Base-by-base conservation (phyloP, 2,888 invertebrate genomes). In the Netelia virgata region DNA sequence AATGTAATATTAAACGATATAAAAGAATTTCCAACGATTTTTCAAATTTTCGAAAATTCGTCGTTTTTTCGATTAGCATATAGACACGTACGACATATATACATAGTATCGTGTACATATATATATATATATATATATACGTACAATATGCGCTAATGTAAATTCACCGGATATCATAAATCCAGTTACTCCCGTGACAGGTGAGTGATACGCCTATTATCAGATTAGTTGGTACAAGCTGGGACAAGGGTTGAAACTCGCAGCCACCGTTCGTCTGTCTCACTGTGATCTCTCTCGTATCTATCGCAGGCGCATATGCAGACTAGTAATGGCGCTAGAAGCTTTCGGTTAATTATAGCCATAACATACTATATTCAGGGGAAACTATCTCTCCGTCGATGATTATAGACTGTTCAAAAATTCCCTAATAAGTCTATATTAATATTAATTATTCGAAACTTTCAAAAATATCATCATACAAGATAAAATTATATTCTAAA, bases 151-250 rank as follows among this genome's bases (percentile, higher is more conserved):
- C 14, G 47, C 23, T 73, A 50, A 74, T 63, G 74, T 50, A 50
- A 74, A 74, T 74, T 50, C 63, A 50, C 28, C 50, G 63, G n/a
- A 63, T 53, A 28, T 57, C 74, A 23, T 63, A 53, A 63, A 63
- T 16, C 28, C 5, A 47, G 36, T 16, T 63, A 74, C 28, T 28
- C 53, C 16, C 63, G 11, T 74, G 63, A 18, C 74, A 53, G 63
- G 74, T 36, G 53, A 50, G 63, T 53, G 53, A 74, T 63, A 63
- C 50, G 50, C 74, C 74, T 74, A 74, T 74, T 74, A 63, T 41
- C 63, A 50, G 74, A 74, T 74, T 74, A 74, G 63, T 16, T 74
- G 36, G 63, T 63, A 63, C 50, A 74, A 50, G 47, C 36, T 18
- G 5, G 18, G 36, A 53, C 50, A 53, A 63, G 74, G 16, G 36